Conservation (phyloP, 2,888 invertebrate species). For the Netelia melanura region DNA sequence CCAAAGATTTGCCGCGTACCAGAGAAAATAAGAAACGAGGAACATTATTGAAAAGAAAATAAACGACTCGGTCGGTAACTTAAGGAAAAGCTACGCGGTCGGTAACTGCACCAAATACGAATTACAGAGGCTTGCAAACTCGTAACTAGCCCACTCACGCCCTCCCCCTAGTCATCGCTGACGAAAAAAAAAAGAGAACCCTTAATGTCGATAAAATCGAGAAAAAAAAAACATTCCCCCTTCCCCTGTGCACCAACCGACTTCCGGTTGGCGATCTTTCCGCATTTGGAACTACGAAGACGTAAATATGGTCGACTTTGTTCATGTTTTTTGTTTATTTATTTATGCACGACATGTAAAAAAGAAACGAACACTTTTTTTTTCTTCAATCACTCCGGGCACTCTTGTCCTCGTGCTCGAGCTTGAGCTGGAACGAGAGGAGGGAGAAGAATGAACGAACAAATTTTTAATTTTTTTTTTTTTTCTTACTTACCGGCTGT, state of each 20-base stretch:
- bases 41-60: constrained; percentile 17
- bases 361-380: constrained; percentile 48
- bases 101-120: constrained; percentile 67
- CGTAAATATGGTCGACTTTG: constrained; percentile 47
- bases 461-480: constrained; percentile 67
- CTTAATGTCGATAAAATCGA: constrained; percentile 58
- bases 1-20: constrained; percentile 74
- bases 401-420: constrained; percentile 44
- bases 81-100: constrained; percentile 40
- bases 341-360: constrained; percentile 17
- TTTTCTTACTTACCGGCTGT: constrained; percentile 83
- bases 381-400: constrained; percentile 58
- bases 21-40: constrained; percentile 51
- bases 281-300: constrained; percentile 28
- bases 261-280: constrained; percentile 41
- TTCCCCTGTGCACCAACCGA: constrained; percentile 19
- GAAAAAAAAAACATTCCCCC: constrained; percentile 34
- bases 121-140: constrained; percentile 74
- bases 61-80: constrained; percentile 17
- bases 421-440: constrained; percentile 36
- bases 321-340: constrained; percentile 25
- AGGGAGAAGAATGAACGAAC: constrained; percentile 46
- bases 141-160: constrained; percentile 44
- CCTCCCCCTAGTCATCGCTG: constrained; percentile 68
- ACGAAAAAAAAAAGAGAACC: constrained; percentile 43